Evolutionary conservation across 2,113 vertebrate genomes (phyloP), one percentile per base, ranked within the genome.

Genomic region (Burhinus oedicnemus): DNA sequence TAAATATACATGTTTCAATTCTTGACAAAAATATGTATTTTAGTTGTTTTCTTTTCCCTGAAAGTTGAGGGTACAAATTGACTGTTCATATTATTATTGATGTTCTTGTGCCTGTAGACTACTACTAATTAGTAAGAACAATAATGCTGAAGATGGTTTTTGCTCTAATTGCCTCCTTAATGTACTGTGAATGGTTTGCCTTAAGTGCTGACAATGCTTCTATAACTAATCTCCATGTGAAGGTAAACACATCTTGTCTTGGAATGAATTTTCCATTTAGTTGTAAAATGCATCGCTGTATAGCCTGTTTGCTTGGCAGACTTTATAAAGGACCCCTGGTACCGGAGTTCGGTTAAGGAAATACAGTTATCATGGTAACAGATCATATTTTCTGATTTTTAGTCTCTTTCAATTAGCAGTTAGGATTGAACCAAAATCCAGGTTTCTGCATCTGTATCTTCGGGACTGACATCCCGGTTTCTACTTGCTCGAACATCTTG

Each of bases 51-150:
- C 89, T 96, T 97, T 94, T 75, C 68, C 61, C 87, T 84, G 76
- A 52, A 91, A 94, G 49, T 65, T 94, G 62, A 90, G 69, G 91
- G 77, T 89, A 91, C 57, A 74, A 92, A 97, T 96, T 93, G 97
- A 36, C 80, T 90, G n/a, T 90, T 97, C 47, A 6, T 96, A 64
- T 96, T 95, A 84, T 96, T 96, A 83, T 93, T 95, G 87, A 94
- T 96, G 62, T 77, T 93, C 88, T 94, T 96, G 54, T 84, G 47
- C 91, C 91, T 89, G 78, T 92, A 84, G 91, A 95, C 94, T 95
- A n/a, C 89, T 87, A 71, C 93, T 98, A 97, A 98, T 98, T 98
- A 94, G 96, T 94, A 96, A 97, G 93, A 97, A 95, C 96, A 97
- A 95, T 97, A 97, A 97, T 95, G 95, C 91, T 97, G 95, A 91